Evolutionary conservation across 1,140 invertebrate genomes (phyloP), one percentile per base, ranked within the genome.

Genomic region (Scaptodrosophila lebanonensis): DNA sequence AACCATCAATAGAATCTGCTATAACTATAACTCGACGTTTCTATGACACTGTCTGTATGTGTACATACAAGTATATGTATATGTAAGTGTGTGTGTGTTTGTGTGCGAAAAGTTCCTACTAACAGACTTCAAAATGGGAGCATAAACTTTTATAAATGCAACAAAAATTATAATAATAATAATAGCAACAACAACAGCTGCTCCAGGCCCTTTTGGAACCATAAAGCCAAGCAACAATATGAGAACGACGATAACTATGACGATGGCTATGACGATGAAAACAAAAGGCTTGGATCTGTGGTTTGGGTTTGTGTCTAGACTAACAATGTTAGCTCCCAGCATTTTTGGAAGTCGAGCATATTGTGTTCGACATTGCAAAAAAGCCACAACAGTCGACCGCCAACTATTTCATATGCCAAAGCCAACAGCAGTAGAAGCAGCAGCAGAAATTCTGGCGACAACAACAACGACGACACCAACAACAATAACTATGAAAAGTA

Each of bases 331-430:
- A 40, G 36, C 27, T 3, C 27, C 12, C 11, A 27, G 20, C 11
- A 18, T 29, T 29, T 43, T 29, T 43, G 18, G 18, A n/a, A 1
- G 16, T 3, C 39, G 65, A 60, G 65, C 70, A 75, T 65, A 67
- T 66, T 72, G 52, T 47, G 47, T 75, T 75, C 66, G 71, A 75
- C 66, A 56, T 56, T 33, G 51, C 70, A 35, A 13, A 60, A 58
- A 58, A 1, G 38, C 73, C 73, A 50, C 73, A 79, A 67, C 73
- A 77, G 73, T 73, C 65, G 72, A 68, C 75, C 63, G 68, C 64
- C 67, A 77, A 79, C 64, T 79, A 79, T 72, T 77, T 79, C 68
- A 64, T 69, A 68, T 79, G 64, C 73, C 73, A 77, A 79, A 68
- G 68, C 57, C 51, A 20, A 44, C 32, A n/a, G 32, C 32, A 33